A percentile compares a stretch with the other conserved stretches of the same genome.
phyloP scores from a whole-genome alignment of 1,140 invertebrate species.

The Tribolium madens region DNA sequence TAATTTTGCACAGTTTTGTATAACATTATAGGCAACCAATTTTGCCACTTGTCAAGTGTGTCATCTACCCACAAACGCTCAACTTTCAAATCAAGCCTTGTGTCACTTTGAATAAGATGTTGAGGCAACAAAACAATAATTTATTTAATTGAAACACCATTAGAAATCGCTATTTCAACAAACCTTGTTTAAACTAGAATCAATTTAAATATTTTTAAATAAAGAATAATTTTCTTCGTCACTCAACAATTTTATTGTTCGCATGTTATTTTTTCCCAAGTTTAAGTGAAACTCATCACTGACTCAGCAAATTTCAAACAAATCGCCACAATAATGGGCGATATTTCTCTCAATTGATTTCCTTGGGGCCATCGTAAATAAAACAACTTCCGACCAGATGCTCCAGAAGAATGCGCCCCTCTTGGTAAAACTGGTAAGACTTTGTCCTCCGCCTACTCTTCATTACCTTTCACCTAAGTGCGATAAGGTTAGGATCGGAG shows the following conservation, averaged over 20 bases:
- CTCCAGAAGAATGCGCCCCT: not conserved
- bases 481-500: constrained; percentile 36
- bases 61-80: too few species aligned
- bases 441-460: not conserved
- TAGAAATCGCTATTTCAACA: not conserved
- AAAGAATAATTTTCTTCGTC: not conserved
- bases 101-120: not conserved
- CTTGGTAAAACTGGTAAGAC: not conserved
- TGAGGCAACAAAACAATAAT: not conserved
- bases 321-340: not conserved
- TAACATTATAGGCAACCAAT: too few species aligned
- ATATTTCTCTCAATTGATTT: not conserved
- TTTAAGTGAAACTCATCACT: not conserved
- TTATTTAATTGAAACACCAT: not conserved
- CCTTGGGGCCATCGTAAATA: not conserved
- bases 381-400: not conserved
- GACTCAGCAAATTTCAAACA: not conserved
- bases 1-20: too few species aligned
- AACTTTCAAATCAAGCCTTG: too few species aligned
- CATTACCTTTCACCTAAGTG: constrained; percentile 40
- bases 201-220: constrained; percentile 1
- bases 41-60: too few species aligned
- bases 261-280: constrained; percentile 5
- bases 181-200: not conserved
- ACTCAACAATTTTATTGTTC: constrained; percentile 7